Conservation (phyloP, 2,797 vertebrate species). For the Emydoidea blandingii region DNA sequence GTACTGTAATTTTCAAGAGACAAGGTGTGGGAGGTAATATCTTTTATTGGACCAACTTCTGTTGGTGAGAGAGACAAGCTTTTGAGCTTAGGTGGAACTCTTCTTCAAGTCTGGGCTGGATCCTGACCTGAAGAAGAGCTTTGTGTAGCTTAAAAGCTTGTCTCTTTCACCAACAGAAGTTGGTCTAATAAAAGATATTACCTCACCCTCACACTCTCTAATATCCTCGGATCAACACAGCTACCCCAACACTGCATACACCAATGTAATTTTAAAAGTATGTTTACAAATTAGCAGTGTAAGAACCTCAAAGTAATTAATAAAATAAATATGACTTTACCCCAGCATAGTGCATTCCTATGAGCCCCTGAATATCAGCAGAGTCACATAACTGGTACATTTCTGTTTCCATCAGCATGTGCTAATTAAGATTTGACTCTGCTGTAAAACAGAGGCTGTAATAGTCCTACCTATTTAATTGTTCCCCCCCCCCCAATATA, state of each 20-base stretch:
- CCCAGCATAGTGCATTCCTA: neutral
- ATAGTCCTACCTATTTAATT: neutral
- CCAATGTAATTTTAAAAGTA: neutral
- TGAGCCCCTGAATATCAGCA: neutral
- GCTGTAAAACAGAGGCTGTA: neutral
- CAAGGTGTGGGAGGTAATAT: neutral
- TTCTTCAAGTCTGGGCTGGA: no score
- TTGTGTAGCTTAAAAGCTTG: neutral
- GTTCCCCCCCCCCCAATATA: neutral
- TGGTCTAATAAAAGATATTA: neutral
- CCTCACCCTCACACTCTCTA: neutral
- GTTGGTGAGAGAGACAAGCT: neutral
- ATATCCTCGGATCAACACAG: neutral
- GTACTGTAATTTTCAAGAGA: neutral
- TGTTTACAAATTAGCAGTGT: neutral
- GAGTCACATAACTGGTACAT: neutral
- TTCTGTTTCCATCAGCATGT: neutral
- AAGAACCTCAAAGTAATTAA: neutral
- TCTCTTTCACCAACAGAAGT: neutral
- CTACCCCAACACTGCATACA: neutral
- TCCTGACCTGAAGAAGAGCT: no score
- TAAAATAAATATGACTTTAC: neutral
- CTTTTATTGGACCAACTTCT: neutral
- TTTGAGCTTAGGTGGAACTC: no score
- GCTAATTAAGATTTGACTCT: neutral